Percentiles rank a stretch among this genome's conserved stretches.
Evolutionary conservation across 1,140 invertebrate genomes (phyloP).

Genomic region (Lutraria rhynchaena): DNA sequence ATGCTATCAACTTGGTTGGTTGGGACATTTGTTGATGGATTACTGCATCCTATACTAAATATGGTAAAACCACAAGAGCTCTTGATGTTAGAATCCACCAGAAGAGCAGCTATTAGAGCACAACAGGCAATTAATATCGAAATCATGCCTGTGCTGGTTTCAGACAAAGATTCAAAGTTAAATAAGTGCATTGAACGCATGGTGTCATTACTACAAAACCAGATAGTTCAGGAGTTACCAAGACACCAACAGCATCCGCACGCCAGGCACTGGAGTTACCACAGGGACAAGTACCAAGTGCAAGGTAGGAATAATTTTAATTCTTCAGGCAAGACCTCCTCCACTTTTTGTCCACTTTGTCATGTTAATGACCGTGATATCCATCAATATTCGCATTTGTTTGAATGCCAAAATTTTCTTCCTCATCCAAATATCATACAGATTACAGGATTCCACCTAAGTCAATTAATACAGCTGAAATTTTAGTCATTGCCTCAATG

Average conservation of each 20-base stretch:
- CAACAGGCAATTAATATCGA: background rate
- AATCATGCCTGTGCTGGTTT: background rate
- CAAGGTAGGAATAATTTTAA: conserved; percentile 42
- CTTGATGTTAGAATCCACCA: background rate
- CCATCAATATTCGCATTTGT: background rate
- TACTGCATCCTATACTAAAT: background rate
- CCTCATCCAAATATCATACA: background rate
- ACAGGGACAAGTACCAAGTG: background rate
- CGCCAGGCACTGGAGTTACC: no score
- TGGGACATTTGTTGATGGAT: background rate
- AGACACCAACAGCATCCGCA: background rate
- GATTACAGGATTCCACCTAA: background rate
- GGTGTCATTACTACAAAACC: background rate
- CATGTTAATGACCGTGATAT: conserved; percentile 9
- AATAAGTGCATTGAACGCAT: background rate
- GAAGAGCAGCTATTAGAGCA: conserved; percentile 17
- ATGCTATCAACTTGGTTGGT: conserved; percentile 10
- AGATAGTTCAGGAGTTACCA: background rate
- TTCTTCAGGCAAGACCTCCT: background rate
- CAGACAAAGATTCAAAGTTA: background rate
- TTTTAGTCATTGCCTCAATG: conserved; percentile 1
- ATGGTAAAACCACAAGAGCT: conserved; percentile 31
- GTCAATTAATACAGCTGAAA: background rate
- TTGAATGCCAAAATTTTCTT: background rate
- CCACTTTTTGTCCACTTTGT: conserved; percentile 6